Evolutionary conservation across 1,140 invertebrate genomes (phyloP), one percentile per base, ranked within the genome.

Genomic region (Parasteatoda tepidariorum): DNA sequence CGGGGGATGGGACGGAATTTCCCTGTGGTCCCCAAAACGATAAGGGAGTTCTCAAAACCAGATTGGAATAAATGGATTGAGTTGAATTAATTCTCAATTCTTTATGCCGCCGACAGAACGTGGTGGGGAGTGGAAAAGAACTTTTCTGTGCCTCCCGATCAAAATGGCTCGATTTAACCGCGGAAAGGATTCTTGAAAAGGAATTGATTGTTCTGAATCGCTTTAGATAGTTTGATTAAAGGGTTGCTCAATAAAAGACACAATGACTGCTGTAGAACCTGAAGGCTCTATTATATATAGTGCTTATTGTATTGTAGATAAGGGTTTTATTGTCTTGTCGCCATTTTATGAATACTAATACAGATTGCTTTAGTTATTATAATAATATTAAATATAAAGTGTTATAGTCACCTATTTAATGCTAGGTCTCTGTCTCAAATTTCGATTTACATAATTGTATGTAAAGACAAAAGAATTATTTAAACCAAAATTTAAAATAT

Each of bases 51-150:
- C 38, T 48, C 38, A 48, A 48, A 68, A 68, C 66, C 66, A 68
- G 66, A 68, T 68, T 68, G 66, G 66, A 68, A 68, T 68, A 68
- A 68, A 68, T 68, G 66, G 66, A 68, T 68, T 68, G 26, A 34
- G 38, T 48, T 34, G 66, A 68, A 68, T 68, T 68, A 68, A 68
- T 68, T 68, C 66, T 22, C 33, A 41, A 68, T 68, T 68, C 66
- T 68, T 68, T 68, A 68, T 68, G 66, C 66, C 11, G 66, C 9
- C 57, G 38, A 59, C 57, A 26, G 18, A 26, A n/a, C 7, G 57
- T 6, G 57, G 24, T 18, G 41, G 41, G 41, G 41, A 48, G n/a
- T 48, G 41, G 41, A 48, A 48, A 7, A n/a, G n/a, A 18, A 48
- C 18, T 48, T 48, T 48, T 48, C 38, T n/a, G n/a, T n/a, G n/a